These are phyloP conservation scores for Biston betularia DNA, from an alignment of 2,888 invertebrate species.

Conservation along the genomic window DNA sequence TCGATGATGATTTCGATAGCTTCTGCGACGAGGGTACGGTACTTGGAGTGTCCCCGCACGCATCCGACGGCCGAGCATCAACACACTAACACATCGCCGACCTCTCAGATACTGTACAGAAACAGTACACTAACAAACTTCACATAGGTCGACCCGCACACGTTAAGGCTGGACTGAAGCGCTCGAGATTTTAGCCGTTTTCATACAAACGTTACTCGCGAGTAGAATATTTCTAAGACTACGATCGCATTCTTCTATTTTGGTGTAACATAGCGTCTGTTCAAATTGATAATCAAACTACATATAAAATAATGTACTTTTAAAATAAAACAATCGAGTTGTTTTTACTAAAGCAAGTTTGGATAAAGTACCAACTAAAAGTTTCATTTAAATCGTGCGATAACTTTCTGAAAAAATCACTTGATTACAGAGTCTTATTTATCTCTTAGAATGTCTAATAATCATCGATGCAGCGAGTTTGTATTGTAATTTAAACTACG, in stretches of 20 bases:
- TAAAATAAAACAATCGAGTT: too few relatives aligned
- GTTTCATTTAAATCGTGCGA: too few relatives aligned
- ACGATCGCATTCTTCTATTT: not conserved
- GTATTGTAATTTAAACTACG: too few relatives aligned
- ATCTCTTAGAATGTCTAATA: too few relatives aligned
- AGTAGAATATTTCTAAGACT: not conserved
- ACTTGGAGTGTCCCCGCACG: conserved; percentile 77
- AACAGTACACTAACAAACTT: conserved; percentile 58
- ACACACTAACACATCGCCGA: conserved; percentile 62
- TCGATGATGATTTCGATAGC: conserved; percentile 84
- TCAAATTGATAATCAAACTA: too few relatives aligned
- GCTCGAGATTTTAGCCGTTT: conserved; percentile 1
- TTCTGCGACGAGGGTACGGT: conserved; percentile 81
- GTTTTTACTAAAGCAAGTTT: too few relatives aligned
- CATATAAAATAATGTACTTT: too few relatives aligned
- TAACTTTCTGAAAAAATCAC: too few relatives aligned
- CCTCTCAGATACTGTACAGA: conserved; percentile 58
- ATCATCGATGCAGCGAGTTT: too few relatives aligned
- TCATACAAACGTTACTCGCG: conserved; percentile 6
- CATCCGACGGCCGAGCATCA: conserved; percentile 63
- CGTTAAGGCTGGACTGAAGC: conserved; percentile 30
- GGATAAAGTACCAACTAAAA: too few relatives aligned
- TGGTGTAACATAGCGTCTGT: not conserved
- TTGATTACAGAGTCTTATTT: too few relatives aligned
- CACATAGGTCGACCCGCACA: conserved; percentile 46